Base-by-base conservation (phyloP, 1,140 invertebrate species). In the Dendrolimus kikuchii region DNA sequence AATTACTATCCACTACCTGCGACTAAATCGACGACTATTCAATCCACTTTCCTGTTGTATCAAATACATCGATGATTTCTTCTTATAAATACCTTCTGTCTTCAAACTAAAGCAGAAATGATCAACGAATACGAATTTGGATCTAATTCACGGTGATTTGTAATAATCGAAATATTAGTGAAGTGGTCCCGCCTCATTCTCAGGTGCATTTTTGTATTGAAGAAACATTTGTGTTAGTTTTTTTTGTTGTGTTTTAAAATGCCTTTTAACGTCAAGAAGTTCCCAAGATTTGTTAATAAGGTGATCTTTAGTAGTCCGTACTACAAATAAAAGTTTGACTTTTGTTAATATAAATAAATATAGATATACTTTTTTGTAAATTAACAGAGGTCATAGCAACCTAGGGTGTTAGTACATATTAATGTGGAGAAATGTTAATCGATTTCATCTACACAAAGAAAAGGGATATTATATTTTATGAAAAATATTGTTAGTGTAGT, bases 181-280 rank as follows among this genome's bases (percentile, higher is more conserved):
- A 86, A 81, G 77, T 78, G 71, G 78, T 63, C 70, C 79, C 82
- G 80, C 82, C 80, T 82, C 79, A 84, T 86, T 82, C 80, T 86
- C 82, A 86, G 82, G 79, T 86, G 82, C 82, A 83, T 83, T 83
- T 86, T 83, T 86, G 77, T 77, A 83, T 86, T 78, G 79, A 83
- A 79, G 72, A 71, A 79, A 74, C 77, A 70, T 78, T 71, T 77
- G 66, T 74, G 57, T 74, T 23, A 23, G 23, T 23, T 23, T 75
- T 77, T 79, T 82, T 81, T 80, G 78, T 69, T 79, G 74, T 67
- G 77, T 60, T 81, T 84, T 82, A 74, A 79, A 77, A 81, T 78
- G 74, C 65, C 63, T 77, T 81, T 60, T 74, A 74, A 77, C 74
- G 77, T 83, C 66, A 77, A 72, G 68, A 71, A 68, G 66, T 84